Base-by-base conservation (phyloP, 2,797 vertebrate species). In the Sorex maritimensis region DNA sequence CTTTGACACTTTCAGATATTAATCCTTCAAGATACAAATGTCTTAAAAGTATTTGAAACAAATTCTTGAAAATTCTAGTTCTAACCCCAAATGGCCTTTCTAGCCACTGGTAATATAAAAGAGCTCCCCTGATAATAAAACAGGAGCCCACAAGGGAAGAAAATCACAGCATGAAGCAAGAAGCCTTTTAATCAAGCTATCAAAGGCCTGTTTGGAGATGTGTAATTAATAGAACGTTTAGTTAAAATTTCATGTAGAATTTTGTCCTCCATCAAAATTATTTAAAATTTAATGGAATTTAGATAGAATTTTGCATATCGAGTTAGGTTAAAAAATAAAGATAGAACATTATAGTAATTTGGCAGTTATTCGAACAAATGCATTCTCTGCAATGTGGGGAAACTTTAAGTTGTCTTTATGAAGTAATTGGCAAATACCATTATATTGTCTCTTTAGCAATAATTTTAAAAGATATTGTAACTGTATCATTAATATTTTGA, bases 151-250 rank as follows among this genome's bases (percentile, higher is more conserved):
- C 73, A 91, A 80, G 58, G 34, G 63, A 92, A 95, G 52, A 44
- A 63, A 41, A 65, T 92, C 74, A 49, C 74, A 78, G 82, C 81
- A 49, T 63, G 52, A 92, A 83, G 28, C 46, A 67, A 3, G 68
- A 61, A 94, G 81, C 5, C 44, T 83, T 77, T 89, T 80, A 68
- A 86, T 86, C n/a, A 77, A 86, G 77, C 30, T 28, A 72, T 63
- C 52, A 90, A 94, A 6, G 2, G 34, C 28, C 38, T 58, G 0
- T 84, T 55, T 30, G 92, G 72, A 75, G 87, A 83, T 90, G 81
- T 44, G 83, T 86, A 93, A 93, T 93, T 83, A 92, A 95, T 61
- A 65, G 87, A 95, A 4, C 82, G 86, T 49, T 88, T 28, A 24
- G 68, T 94, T 83, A 75, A 93, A 92, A 73, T 90, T 85, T 71